phyloP scores from a whole-genome alignment of 1,140 invertebrate genomes.

The Bombus soroeensis region DNA sequence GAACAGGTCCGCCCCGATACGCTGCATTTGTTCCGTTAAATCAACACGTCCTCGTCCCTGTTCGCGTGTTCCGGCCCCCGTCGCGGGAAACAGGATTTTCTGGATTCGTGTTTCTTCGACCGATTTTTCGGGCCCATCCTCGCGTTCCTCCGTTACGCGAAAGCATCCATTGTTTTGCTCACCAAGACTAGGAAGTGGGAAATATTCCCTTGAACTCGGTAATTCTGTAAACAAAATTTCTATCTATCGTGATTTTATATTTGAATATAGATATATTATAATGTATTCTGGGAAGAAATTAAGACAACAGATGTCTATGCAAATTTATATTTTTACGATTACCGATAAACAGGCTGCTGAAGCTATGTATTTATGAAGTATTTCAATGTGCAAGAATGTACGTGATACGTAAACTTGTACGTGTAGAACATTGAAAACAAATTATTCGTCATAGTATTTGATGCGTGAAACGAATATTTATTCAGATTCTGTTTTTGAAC shows the following conservation, averaged over 20 bases:
- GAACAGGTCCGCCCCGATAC: conserved; percentile 54
- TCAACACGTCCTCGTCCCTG: conserved; percentile 41
- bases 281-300: not conserved
- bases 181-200: too few species aligned
- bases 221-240: too few species aligned
- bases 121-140: conserved; percentile 16
- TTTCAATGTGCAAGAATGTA: not conserved
- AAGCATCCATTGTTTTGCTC: conserved; percentile 17
- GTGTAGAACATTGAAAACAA: too few species aligned
- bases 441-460: too few species aligned
- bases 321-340: not conserved
- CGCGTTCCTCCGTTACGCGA: not conserved
- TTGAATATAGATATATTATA: too few species aligned
- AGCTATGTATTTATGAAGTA: not conserved
- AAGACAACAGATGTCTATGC: too few species aligned
- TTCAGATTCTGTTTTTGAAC: too few species aligned
- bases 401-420: too few species aligned
- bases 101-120: conserved; percentile 31
- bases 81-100: conserved; percentile 51
- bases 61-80: not conserved
- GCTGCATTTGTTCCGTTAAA: conserved; percentile 54
- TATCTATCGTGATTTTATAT: not conserved
- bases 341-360: not conserved
- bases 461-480: too few species aligned
- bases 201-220: too few species aligned